phyloP scores from a whole-genome alignment of 1,140 invertebrate species.

The Stenopsyche tienmushanensis region DNA sequence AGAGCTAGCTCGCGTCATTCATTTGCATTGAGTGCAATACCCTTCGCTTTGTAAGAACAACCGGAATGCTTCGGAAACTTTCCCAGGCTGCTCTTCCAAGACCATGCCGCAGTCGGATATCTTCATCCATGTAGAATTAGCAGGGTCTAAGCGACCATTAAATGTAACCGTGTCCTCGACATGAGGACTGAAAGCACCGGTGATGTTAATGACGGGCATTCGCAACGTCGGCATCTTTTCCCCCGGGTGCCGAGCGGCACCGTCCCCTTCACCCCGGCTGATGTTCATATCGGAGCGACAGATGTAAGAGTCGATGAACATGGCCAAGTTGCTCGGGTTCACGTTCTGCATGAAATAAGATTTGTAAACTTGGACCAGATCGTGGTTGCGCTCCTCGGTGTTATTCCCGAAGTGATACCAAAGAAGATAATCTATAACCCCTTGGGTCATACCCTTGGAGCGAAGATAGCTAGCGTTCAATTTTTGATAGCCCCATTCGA shows the following conservation, averaged over 20 bases:
- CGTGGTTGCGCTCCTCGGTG: slow-evolving; percentile 88
- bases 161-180: slow-evolving; percentile 95
- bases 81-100: slow-evolving; percentile 91
- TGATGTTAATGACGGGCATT: slow-evolving; percentile 91
- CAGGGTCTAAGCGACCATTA: slow-evolving; percentile 92
- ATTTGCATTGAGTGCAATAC: slow-evolving; percentile 48
- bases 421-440: slow-evolving; percentile 96
- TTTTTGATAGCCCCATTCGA: slow-evolving; percentile 99
- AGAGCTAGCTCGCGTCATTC: too few species aligned
- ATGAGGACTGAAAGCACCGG: slow-evolving; percentile 90
- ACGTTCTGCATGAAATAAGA: slow-evolving; percentile 88
- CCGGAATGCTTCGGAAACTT: slow-evolving; percentile 90
- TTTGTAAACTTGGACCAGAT: slow-evolving; percentile 87
- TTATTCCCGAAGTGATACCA: slow-evolving; percentile 96
- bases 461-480: slow-evolving; percentile 82
- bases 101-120: slow-evolving; percentile 70
- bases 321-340: slow-evolving; percentile 90
- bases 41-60: slow-evolving; percentile 95
- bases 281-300: slow-evolving; percentile 87
- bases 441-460: slow-evolving; percentile 90
- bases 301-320: slow-evolving; percentile 93
- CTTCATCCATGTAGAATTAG: slow-evolving; percentile 98
- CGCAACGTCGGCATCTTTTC: slow-evolving; percentile 45
- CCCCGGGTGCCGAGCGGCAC: slow-evolving; percentile 26
- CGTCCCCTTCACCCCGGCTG: slow-evolving; percentile 55